Percentiles rank a stretch among this genome's conserved stretches.
phyloP scores from a whole-genome alignment of 2,797 vertebrate species.

The Cyprinella venusta region DNA sequence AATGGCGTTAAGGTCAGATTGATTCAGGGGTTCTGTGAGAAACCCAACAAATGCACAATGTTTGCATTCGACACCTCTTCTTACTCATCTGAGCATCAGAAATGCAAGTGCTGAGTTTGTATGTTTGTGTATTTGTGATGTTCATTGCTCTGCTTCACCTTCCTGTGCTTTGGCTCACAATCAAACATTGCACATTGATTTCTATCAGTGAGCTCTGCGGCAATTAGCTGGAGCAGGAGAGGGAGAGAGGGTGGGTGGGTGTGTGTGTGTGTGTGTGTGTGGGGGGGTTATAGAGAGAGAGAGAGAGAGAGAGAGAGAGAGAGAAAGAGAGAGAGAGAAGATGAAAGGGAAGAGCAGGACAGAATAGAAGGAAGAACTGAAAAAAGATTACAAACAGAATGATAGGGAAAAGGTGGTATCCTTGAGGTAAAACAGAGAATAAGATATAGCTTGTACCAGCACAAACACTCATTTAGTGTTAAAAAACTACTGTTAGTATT shows the following conservation, averaged over 20 bases:
- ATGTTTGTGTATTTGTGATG: slow-evolving; percentile 51
- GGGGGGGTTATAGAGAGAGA: neutral
- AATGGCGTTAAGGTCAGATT: neutral
- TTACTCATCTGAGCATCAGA: slow-evolving; percentile 33
- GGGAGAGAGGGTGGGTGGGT: neutral
- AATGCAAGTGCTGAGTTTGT: slow-evolving; percentile 47
- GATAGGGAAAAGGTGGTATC: neutral
- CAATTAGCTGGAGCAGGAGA: slow-evolving; percentile 55
- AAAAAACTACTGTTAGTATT: neutral
- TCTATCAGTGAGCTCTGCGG: slow-evolving; percentile 68
- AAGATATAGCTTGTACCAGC: neutral
- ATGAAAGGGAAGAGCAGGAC: slow-evolving; percentile 44
- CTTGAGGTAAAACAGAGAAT: neutral
- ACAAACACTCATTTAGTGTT: neutral
- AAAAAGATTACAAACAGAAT: slow-evolving; percentile 29
- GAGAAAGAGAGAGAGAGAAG: slow-evolving; percentile 14
- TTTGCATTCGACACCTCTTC: slow-evolving; percentile 18
- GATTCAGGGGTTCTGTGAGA: slow-evolving; percentile 20
- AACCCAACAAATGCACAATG: slow-evolving; percentile 7
- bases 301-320: neutral
- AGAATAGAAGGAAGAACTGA: slow-evolving; percentile 15
- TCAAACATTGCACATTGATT: slow-evolving; percentile 67
- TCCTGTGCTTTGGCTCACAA: slow-evolving; percentile 61
- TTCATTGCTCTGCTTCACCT: slow-evolving; percentile 56
- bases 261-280: no score